Base-by-base conservation (phyloP, 1,140 invertebrate genomes). In the Drosophila parabipectinata region DNA sequence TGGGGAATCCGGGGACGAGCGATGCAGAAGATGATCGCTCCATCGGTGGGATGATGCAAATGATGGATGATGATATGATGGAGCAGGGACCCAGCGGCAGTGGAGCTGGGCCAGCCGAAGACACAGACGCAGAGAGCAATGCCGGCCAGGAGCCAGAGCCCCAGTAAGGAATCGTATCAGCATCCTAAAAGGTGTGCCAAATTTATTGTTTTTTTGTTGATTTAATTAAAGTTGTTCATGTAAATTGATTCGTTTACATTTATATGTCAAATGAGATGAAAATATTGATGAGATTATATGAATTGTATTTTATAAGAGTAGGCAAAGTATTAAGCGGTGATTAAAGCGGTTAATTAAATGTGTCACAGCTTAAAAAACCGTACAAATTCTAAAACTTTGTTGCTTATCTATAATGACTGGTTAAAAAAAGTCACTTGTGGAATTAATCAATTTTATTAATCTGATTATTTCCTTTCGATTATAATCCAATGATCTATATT, bases 71-170 rank as follows among this genome's bases (percentile, higher is more conserved):
- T 24, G 39, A 61, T 8, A 28, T 68, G 50, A 15, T 14, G 41
- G 67, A n/a, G 4, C 39, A 63, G 10, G 66, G 32, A 37, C 63
- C 66, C 1, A 69, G 41, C 26, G 18, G 30, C 41, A 68, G 45
- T 64, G 63, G 63, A 8, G 0, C 51, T 7, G 59, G 39, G 4
- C 7, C 14, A 14, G 7, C 12, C 21, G 15, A 14, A 8, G n/a
- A 9, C 10, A 3, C 32, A 7, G 64, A 47, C 34, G 9, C 8
- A 6, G 34, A 9, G 7, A 24, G 26, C 59, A 32, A 15, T 44
- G 26, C 18, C 9, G 12, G 10, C 34, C 10, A 1, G 10, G 10
- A 37, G 34, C 34, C 34, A n/a, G 1, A 3, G 34, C 10, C 9
- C 12, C 32, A 32, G 32, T 32, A 32, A 32, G 34, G 10, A 10